Percentiles rank a stretch among this genome's conserved stretches.
phyloP scores from a whole-genome alignment of 2,797 vertebrate species.

The Meriones psammophilus region DNA sequence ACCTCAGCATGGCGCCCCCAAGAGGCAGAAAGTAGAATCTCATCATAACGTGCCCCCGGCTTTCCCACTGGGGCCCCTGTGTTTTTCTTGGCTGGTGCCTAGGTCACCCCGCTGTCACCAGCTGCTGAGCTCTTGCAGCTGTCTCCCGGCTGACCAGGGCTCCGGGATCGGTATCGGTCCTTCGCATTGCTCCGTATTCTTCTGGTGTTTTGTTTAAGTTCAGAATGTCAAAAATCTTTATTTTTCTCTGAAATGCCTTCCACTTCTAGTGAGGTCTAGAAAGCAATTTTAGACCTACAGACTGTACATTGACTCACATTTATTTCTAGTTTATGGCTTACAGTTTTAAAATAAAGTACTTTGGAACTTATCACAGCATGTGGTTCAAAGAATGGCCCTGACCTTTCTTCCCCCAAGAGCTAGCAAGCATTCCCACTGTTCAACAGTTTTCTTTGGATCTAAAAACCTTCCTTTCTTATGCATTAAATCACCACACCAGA shows the following conservation, averaged over 20 bases:
- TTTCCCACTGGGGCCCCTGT: background rate
- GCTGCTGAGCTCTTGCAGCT: background rate
- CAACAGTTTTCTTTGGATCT: background rate
- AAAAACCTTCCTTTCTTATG: background rate
- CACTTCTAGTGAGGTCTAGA: background rate
- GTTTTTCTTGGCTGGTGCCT: background rate
- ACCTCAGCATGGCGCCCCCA: background rate
- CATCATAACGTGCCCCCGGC: background rate
- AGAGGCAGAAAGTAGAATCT: background rate
- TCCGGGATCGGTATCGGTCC: background rate
- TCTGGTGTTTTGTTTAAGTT: slow-evolving; percentile 47
- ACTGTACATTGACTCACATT: background rate
- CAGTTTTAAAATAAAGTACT: background rate
- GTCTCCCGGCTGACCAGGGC: background rate
- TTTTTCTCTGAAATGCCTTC: slow-evolving; percentile 39
- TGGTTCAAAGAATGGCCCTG: background rate
- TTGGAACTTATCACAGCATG: slow-evolving; percentile 41
- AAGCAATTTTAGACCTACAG: background rate
- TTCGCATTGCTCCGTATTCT: background rate
- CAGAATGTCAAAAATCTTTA: background rate
- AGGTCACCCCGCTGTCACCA: background rate
- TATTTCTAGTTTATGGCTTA: slow-evolving; percentile 24
- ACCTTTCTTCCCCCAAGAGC: background rate
- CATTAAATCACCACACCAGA: background rate
- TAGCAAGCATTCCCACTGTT: background rate